Percentiles rank a stretch among this genome's conserved stretches.
These are phyloP conservation scores for Struthio camelus DNA, from an alignment of 2,113 vertebrate genomes.

Conservation along the genomic window DNA sequence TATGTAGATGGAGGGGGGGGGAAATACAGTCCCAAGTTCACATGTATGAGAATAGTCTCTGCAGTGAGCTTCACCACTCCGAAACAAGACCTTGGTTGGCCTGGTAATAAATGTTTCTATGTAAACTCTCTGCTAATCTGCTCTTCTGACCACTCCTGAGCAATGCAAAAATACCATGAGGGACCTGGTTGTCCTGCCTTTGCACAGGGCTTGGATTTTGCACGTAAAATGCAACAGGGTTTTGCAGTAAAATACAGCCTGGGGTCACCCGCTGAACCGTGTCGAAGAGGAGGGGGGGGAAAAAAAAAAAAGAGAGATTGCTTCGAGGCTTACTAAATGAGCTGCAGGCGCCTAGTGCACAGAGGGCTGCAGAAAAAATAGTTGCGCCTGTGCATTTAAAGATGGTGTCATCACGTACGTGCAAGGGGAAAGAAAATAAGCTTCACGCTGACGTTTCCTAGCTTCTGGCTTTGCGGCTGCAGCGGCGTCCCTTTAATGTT, in stretches of 20 bases:
- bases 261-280: not conserved
- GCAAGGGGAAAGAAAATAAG: not conserved
- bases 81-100: not conserved
- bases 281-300: too few species aligned
- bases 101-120: not conserved
- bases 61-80: not conserved
- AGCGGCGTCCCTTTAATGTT: not conserved
- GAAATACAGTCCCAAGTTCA: not conserved
- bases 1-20: accelerated
- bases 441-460: accelerated
- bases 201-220: not conserved
- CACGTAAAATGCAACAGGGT: not conserved
- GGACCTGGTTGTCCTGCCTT: not conserved
- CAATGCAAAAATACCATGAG: not conserved
- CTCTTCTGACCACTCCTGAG: not conserved
- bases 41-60: accelerated
- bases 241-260: not conserved
- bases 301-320: not conserved
- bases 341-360: accelerated
- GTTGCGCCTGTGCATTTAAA: not conserved
- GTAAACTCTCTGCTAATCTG: not conserved
- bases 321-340: not conserved
- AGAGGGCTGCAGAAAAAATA: not conserved
- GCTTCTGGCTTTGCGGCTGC: not conserved
- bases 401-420: not conserved